phyloP scores from a whole-genome alignment of 1,140 invertebrate species.

The Triops cancriformis region DNA sequence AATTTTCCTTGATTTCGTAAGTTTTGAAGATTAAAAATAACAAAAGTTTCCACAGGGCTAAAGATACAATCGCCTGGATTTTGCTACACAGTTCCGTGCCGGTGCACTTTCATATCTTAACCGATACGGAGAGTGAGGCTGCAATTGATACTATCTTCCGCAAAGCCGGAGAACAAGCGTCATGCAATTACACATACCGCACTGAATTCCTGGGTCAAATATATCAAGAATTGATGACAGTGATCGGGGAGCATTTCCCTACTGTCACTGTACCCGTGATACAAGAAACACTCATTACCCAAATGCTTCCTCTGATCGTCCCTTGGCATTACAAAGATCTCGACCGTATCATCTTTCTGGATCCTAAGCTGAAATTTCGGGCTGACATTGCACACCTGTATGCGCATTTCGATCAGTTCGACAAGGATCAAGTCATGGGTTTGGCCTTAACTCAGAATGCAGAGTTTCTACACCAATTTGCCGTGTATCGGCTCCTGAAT shows the following conservation, averaged over 20 bases:
- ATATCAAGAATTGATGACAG: constrained; percentile 17
- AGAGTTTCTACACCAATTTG: constrained; percentile 30
- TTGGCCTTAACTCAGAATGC: constrained; percentile 24
- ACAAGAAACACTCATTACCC: constrained; percentile 25
- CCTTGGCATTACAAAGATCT: constrained; percentile 29
- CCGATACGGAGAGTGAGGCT: constrained; percentile 27
- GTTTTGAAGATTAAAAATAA: not conserved
- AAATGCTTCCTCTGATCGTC: constrained; percentile 30
- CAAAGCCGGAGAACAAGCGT: constrained; percentile 18
- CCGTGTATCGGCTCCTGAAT: constrained; percentile 25
- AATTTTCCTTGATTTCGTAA: not conserved
- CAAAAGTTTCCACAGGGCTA: constrained; percentile 18
- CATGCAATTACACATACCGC: constrained; percentile 15
- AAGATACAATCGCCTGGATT: constrained; percentile 30
- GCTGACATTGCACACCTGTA: constrained; percentile 29
- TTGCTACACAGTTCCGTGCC: constrained; percentile 27
- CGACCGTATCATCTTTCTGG: constrained; percentile 28
- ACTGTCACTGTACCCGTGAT: constrained; percentile 20
- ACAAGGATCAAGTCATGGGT: constrained; percentile 27
- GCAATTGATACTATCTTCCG: constrained; percentile 26
- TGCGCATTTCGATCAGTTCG: constrained; percentile 28
- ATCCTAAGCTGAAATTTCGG: constrained; percentile 24
- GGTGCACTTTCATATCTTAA: constrained; percentile 29
- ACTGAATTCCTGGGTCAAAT: constrained; percentile 23
- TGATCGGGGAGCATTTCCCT: constrained; percentile 1